These are phyloP conservation scores for Frankliniella intonsa DNA, from an alignment of 2,888 invertebrate genomes.

Conservation along the genomic window DNA sequence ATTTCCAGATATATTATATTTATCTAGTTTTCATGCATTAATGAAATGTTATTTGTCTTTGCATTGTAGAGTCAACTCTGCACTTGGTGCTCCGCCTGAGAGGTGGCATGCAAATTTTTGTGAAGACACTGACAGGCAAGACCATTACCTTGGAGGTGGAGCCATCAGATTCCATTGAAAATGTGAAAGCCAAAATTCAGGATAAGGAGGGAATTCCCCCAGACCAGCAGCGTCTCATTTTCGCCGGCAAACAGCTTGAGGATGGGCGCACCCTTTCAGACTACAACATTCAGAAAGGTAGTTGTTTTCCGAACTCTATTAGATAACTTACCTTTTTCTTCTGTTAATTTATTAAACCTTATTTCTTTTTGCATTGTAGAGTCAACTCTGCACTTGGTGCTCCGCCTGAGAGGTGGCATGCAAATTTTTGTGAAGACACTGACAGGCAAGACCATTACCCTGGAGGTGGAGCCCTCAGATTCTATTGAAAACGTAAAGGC, in stretches of 20 bases:
- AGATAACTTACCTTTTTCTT: not conserved
- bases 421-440: conserved; percentile 58
- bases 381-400: conserved; percentile 54
- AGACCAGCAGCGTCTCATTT: conserved; percentile 85
- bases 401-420: conserved; percentile 55
- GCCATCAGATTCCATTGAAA: conserved; percentile 89
- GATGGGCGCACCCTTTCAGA: conserved; percentile 54
- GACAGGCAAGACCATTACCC: conserved; percentile 52
- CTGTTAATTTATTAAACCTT: not conserved
- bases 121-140: conserved; percentile 89
- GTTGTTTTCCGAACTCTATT: not conserved
- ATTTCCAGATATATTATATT: not conserved
- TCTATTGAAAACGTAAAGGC: conserved; percentile 53
- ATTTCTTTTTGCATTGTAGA: conserved; percentile 39
- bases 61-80: conserved; percentile 45
- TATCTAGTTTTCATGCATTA: not conserved
- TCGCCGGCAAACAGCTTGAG: conserved; percentile 63
- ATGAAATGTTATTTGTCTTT: not conserved
- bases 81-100: conserved; percentile 54
- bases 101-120: conserved; percentile 90
- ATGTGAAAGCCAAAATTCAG: conserved; percentile 90
- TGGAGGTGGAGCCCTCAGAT: conserved; percentile 52
- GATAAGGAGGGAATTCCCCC: conserved; percentile 90
- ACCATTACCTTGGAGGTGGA: conserved; percentile 90
- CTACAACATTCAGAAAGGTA: conserved; percentile 53